Evolutionary conservation across 2,113 vertebrate species (phyloP).

Genomic region (Sula dactylatra): DNA sequence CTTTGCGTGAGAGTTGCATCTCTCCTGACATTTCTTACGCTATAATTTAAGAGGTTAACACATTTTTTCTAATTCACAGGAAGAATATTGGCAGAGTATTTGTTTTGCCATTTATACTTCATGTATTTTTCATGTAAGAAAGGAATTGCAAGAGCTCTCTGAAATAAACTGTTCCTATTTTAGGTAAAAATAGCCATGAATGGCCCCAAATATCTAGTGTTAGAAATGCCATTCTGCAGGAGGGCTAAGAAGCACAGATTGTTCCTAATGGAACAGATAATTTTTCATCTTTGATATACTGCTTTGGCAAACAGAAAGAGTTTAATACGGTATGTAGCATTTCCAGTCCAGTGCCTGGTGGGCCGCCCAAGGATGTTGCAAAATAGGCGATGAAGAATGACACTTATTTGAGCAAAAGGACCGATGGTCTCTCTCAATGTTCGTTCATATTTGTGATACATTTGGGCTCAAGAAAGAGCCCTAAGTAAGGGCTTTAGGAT

Average conservation of each 20-base stretch:
- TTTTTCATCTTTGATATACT: not conserved
- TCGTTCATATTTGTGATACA: not conserved
- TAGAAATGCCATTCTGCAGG: not conserved
- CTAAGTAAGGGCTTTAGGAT: not conserved
- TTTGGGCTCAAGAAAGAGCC: not conserved
- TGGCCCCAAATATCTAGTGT: not conserved
- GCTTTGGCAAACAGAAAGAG: not conserved
- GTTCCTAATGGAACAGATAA: not conserved
- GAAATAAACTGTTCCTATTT: not conserved
- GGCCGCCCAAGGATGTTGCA: not conserved
- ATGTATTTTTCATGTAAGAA: not conserved
- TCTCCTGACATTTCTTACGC: not conserved
- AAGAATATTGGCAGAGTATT: not conserved
- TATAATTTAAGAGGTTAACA: not conserved
- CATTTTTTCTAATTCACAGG: not conserved
- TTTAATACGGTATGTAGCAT: not conserved
- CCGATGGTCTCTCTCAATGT: not conserved
- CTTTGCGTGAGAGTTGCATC: not conserved
- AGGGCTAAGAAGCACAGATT: not conserved
- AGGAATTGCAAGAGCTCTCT: not conserved
- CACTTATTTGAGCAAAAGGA: not conserved
- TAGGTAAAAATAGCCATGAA: not conserved
- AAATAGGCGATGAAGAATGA: not conserved
- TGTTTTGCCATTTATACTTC: not conserved
- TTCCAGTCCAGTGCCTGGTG: not conserved